Percentiles rank a stretch among this genome's conserved stretches.
Conservation (phyloP, 1,140 invertebrate genomes). For the Octopus bimaculoides region DNA sequence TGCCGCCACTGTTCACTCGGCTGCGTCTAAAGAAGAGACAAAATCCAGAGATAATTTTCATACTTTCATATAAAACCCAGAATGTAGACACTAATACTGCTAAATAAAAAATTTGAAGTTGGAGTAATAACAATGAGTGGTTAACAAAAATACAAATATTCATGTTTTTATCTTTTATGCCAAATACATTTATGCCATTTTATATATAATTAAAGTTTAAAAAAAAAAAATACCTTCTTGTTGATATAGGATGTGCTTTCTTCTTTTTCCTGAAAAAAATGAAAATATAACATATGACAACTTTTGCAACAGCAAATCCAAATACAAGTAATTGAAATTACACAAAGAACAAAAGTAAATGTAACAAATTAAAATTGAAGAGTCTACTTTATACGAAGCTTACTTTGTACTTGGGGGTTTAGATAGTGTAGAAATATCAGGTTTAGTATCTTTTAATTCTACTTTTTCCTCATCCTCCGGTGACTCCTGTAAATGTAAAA, state of each 20-base stretch:
- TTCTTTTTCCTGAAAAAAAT: conserved; percentile 26
- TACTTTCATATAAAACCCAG: not conserved
- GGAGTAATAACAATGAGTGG: too few species aligned
- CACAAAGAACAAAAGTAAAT: too few species aligned
- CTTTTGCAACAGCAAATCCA: too few species aligned
- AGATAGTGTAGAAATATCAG: not conserved
- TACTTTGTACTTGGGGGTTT: conserved; percentile 6
- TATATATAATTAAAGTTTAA: not conserved
- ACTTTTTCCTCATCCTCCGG: conserved; percentile 5
- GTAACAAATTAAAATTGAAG: not conserved
- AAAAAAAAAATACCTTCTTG: conserved; percentile 13
- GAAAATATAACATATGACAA: too few species aligned
- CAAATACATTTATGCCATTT: conserved; percentile 5
- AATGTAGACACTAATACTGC: too few species aligned
- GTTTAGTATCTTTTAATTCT: conserved; percentile 18
- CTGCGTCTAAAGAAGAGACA: conserved; percentile 25
- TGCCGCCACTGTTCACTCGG: conserved; percentile 30
- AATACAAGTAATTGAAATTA: too few species aligned
- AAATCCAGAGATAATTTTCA: not conserved
- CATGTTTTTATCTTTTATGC: too few species aligned
- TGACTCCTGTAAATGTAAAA: not conserved
- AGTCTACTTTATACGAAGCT: not conserved
- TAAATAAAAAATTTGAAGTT: too few species aligned
- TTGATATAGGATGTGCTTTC: conserved; percentile 23
- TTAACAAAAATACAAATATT: too few species aligned